phyloP scores from a whole-genome alignment of 1,140 invertebrate species.

The Diplogasteroides magnus region DNA sequence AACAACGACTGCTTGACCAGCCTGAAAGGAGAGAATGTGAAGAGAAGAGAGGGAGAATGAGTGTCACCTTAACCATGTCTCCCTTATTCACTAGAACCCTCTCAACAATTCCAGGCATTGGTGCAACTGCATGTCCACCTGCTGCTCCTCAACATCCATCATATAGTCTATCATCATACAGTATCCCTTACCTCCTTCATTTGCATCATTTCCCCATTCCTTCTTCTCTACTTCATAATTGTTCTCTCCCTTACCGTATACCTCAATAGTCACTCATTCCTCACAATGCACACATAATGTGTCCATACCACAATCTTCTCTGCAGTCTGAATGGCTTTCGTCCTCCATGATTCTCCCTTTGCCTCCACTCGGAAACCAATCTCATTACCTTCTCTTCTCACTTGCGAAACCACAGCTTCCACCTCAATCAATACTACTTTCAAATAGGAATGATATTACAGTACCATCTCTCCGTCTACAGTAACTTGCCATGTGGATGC shows the following conservation, averaged over 20 bases:
- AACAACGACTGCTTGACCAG: slow-evolving; percentile 76
- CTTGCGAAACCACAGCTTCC: no score
- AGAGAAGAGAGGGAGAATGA: background rate
- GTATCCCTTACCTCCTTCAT: background rate
- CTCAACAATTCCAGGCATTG: slow-evolving; percentile 91
- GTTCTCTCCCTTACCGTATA: slow-evolving; percentile 27
- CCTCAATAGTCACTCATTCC: slow-evolving; percentile 14
- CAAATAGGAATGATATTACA: no score
- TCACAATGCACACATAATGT: background rate
- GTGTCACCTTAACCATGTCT: slow-evolving; percentile 67
- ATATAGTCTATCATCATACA: no score
- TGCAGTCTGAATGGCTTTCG: slow-evolving; percentile 27
- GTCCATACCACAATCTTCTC: slow-evolving; percentile 1
- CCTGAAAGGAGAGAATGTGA: slow-evolving; percentile 14
- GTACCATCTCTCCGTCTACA: no score
- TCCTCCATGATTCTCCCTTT: slow-evolving; percentile 31
- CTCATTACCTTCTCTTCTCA: background rate
- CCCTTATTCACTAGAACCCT: slow-evolving; percentile 77
- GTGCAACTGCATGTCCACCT: slow-evolving; percentile 64
- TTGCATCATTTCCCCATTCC: background rate
- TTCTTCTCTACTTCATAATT: slow-evolving; percentile 26
- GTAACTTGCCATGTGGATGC: background rate
- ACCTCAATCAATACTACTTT: no score
- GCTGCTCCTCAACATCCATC: slow-evolving; percentile 34
- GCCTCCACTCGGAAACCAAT: slow-evolving; percentile 35